A percentile compares a stretch with the other conserved stretches of the same genome.
Evolutionary conservation across 2,797 vertebrate genomes (phyloP).

Genomic region (Rhinatrema bivittatum): DNA sequence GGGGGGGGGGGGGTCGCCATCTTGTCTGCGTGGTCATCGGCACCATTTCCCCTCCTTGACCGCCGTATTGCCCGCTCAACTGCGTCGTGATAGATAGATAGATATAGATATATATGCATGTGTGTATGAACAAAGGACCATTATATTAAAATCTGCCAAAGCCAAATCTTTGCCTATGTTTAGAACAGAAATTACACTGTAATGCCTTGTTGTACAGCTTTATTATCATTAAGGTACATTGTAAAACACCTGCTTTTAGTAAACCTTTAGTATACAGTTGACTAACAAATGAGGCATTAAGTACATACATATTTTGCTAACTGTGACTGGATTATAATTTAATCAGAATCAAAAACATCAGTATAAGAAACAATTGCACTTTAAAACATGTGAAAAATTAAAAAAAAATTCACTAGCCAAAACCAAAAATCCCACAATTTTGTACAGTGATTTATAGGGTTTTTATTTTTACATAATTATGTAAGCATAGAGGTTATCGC

Average conservation of each 20-base stretch:
- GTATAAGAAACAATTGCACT: slow-evolving; percentile 77
- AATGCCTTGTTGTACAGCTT: slow-evolving; percentile 33
- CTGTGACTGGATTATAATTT: slow-evolving; percentile 56
- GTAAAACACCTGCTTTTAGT: slow-evolving; percentile 47
- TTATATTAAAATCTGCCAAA: slow-evolving; percentile 38
- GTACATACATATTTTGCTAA: slow-evolving; percentile 57
- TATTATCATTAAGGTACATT: slow-evolving; percentile 60
- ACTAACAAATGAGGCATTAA: slow-evolving; percentile 65
- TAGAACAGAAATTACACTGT: slow-evolving; percentile 44
- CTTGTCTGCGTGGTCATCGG: too few species aligned
- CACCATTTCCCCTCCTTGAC: too few species aligned
- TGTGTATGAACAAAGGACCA: slow-evolving; percentile 12
- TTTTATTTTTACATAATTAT: slow-evolving; percentile 54
- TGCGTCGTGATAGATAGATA: too few species aligned
- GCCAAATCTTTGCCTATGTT: slow-evolving; percentile 28
- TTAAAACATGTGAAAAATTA: slow-evolving; percentile 61
- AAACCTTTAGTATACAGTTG: slow-evolving; percentile 17
- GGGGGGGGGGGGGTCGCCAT: too few species aligned
- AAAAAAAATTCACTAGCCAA: slow-evolving; percentile 68
- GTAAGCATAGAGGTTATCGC: slow-evolving; percentile 49
- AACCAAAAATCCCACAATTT: slow-evolving; percentile 54
- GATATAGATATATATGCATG: background rate
- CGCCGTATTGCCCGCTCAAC: too few species aligned
- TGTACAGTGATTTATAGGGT: slow-evolving; percentile 39
- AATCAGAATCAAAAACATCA: slow-evolving; percentile 56